Percentiles rank a stretch among this genome's conserved stretches.
phyloP scores from a whole-genome alignment of 2,113 vertebrate genomes.

The Ploceus nigricollis region DNA sequence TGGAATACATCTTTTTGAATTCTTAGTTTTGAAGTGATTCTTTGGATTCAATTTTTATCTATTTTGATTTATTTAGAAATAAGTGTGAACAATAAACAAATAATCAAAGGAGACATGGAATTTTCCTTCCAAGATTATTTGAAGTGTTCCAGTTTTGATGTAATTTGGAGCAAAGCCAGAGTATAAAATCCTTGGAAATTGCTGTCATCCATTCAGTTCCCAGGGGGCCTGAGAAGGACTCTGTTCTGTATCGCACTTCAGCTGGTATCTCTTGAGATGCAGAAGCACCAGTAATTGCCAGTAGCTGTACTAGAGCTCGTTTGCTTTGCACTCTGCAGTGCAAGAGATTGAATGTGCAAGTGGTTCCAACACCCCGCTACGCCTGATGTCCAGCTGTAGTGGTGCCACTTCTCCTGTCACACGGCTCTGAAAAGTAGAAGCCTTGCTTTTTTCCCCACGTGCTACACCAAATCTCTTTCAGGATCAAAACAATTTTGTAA shows the following conservation, averaged over 20 bases:
- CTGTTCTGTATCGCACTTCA: not conserved
- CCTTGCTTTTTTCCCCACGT: not conserved
- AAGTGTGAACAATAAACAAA: not conserved
- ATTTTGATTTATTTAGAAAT: not conserved
- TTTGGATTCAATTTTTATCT: not conserved
- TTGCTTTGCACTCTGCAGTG: not conserved
- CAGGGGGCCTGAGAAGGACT: not conserved
- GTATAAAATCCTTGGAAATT: constrained; percentile 22
- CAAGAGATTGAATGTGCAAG: not conserved
- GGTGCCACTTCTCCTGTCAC: not conserved
- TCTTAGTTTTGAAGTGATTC: not conserved
- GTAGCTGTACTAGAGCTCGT: not conserved
- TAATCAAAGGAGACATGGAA: not conserved
- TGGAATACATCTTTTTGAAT: not conserved
- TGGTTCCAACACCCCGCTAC: rapidly evolving
- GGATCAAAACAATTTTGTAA: not conserved
- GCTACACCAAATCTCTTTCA: not conserved
- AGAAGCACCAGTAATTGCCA: not conserved
- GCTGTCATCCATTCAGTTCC: constrained; percentile 5
- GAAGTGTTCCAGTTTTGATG: constrained; percentile 2
- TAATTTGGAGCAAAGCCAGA: constrained; percentile 36
- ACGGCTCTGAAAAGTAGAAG: not conserved
- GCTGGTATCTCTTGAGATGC: not conserved
- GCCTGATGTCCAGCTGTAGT: not conserved
- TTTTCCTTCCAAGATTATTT: constrained; percentile 22